Evolutionary conservation across 2,113 vertebrate genomes (phyloP).

Genomic region (Hystrix brachyura): DNA sequence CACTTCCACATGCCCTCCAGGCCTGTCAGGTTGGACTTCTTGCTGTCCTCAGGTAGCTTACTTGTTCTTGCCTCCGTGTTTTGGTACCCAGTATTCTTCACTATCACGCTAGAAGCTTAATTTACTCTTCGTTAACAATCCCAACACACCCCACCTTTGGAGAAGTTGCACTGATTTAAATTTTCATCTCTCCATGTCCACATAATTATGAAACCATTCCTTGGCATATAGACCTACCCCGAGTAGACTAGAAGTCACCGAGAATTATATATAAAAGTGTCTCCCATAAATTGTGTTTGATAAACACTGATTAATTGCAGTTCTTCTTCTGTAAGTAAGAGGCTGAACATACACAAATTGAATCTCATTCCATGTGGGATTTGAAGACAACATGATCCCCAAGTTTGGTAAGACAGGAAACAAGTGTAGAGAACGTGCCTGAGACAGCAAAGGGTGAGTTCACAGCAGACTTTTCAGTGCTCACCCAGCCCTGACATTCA

Average conservation of each 20-base stretch:
- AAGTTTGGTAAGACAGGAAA: not conserved
- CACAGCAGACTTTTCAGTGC: slow-evolving; percentile 14
- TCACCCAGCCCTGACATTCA: not conserved
- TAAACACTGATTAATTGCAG: not conserved
- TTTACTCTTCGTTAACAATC: slow-evolving; percentile 1
- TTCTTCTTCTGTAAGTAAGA: slow-evolving; percentile 49
- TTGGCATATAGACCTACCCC: not conserved
- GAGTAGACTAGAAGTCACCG: not conserved
- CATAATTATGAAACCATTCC: slow-evolving; percentile 35
- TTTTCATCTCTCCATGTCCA: slow-evolving; percentile 43
- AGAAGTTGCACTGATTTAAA: not conserved
- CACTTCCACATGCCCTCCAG: not conserved
- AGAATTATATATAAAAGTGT: not conserved
- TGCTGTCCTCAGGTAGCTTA: not conserved
- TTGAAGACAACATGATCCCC: slow-evolving; percentile 38
- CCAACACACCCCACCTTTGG: not conserved
- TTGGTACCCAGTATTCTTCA: not conserved
- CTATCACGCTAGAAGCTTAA: not conserved
- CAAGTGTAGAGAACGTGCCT: not conserved
- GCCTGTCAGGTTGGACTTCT: not conserved
- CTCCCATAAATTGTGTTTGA: not conserved
- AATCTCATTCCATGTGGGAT: not conserved
- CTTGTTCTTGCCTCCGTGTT: slow-evolving; percentile 10
- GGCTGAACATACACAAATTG: not conserved
- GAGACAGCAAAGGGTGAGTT: not conserved